phyloP scores from a whole-genome alignment of 2,888 invertebrate genomes.

The Leuctra nigra region DNA sequence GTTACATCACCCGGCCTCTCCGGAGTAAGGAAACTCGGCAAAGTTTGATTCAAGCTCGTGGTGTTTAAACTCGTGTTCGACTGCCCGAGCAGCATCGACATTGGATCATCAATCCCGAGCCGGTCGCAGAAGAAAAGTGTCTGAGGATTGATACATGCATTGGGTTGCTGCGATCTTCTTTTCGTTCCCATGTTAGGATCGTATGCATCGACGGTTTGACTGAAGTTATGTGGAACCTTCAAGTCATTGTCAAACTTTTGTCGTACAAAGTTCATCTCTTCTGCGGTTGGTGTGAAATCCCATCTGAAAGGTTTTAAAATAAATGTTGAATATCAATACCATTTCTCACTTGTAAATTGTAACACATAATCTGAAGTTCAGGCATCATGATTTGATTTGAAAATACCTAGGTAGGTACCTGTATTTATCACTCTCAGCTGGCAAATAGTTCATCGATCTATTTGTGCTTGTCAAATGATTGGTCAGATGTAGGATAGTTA shows the following conservation, averaged over 20 bases:
- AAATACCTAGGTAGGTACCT: no score
- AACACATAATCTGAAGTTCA: no score
- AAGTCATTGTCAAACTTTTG: conserved; percentile 60
- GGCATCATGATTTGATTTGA: no score
- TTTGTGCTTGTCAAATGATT: conserved; percentile 80
- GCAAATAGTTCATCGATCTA: conserved; percentile 66
- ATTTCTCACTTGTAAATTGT: no score
- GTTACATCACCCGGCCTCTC: conserved; percentile 19
- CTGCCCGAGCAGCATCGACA: conserved; percentile 47
- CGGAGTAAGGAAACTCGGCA: conserved; percentile 22
- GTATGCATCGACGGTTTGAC: conserved; percentile 61
- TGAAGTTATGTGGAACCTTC: conserved; percentile 71
- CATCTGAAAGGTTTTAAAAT: conserved; percentile 55
- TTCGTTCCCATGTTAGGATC: conserved; percentile 40
- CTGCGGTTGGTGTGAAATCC: conserved; percentile 64
- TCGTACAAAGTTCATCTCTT: conserved; percentile 60
- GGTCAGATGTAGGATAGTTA: conserved; percentile 78
- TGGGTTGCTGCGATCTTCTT: conserved; percentile 58
- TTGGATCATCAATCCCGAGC: conserved; percentile 72
- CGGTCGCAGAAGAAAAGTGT: conserved; percentile 44
- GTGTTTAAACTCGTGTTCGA: neutral
- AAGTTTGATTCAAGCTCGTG: neutral
- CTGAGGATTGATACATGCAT: conserved; percentile 42
- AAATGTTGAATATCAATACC: no score
- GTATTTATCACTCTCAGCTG: conserved; percentile 41